phyloP scores from a whole-genome alignment of 2,113 vertebrate genomes.

The Ondatra zibethicus region DNA sequence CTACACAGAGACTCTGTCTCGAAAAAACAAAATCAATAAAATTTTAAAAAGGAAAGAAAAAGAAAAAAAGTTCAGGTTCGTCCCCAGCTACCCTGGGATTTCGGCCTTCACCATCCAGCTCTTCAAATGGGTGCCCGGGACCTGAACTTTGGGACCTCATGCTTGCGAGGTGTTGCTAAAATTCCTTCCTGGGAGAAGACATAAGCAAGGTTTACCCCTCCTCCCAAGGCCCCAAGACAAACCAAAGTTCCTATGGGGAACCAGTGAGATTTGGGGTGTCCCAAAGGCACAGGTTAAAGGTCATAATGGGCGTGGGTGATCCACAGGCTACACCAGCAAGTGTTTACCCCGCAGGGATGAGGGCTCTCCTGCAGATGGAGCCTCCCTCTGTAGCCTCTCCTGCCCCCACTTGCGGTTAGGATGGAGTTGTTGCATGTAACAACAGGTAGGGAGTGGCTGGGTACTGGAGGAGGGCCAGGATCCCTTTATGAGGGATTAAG shows the following conservation, averaged over 20 bases:
- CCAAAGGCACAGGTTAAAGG: neutral
- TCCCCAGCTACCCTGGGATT: neutral
- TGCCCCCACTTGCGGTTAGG: neutral
- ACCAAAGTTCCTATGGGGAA: neutral
- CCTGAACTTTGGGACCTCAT: neutral
- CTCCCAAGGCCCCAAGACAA: neutral
- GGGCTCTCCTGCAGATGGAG: neutral
- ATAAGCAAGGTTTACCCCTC: neutral
- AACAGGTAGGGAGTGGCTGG: neutral
- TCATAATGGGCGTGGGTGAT: neutral
- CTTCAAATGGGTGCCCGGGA: neutral
- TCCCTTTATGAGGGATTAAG: neutral
- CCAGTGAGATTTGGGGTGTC: neutral
- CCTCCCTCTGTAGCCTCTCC: too few relatives aligned
- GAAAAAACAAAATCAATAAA: neutral
- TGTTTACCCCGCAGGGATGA: neutral
- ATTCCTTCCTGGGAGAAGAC: neutral
- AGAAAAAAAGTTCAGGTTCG: neutral
- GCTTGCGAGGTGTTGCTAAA: neutral
- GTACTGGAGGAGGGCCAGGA: neutral
- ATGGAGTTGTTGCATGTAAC: too few relatives aligned
- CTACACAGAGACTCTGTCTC: neutral
- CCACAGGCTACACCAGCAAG: neutral
- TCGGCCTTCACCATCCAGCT: neutral
- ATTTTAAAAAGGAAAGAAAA: neutral